Percentiles rank a stretch among this genome's conserved stretches.
phyloP scores from a whole-genome alignment of 2,888 invertebrate species.

The Portevinia maculata region DNA sequence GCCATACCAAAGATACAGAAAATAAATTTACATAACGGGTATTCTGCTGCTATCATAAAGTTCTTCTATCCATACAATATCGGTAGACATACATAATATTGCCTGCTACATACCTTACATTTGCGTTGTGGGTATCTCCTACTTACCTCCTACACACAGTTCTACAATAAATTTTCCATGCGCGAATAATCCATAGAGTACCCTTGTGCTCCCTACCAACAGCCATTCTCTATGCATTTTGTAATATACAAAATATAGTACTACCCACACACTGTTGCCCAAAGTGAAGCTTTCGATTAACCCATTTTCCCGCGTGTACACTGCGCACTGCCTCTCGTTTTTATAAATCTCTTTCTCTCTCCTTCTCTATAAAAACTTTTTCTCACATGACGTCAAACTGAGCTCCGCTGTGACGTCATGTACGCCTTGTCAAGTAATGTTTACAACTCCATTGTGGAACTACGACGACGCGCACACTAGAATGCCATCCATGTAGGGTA shows the following conservation, averaged over 20 bases:
- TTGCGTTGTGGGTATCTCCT: slow-evolving; percentile 47
- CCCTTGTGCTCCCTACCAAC: slow-evolving; percentile 31
- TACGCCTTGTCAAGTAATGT: slow-evolving; percentile 54
- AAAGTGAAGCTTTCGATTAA: slow-evolving; percentile 58
- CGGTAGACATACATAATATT: not conserved
- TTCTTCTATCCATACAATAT: slow-evolving; percentile 27
- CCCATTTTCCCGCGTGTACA: slow-evolving; percentile 61
- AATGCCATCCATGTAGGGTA: slow-evolving; percentile 21
- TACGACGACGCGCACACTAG: not conserved
- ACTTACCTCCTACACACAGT: slow-evolving; percentile 63
- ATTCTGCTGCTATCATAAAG: slow-evolving; percentile 44
- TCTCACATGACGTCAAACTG: slow-evolving; percentile 64
- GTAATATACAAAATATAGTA: slow-evolving; percentile 1
- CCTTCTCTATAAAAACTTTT: slow-evolving; percentile 13
- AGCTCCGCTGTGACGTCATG: slow-evolving; percentile 60
- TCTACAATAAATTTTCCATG: slow-evolving; percentile 17
- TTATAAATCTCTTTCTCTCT: not conserved
- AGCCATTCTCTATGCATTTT: slow-evolving; percentile 22
- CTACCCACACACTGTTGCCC: slow-evolving; percentile 23
- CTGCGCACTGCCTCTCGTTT: not conserved
- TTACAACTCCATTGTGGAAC: slow-evolving; percentile 41
- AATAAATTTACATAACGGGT: slow-evolving; percentile 67
- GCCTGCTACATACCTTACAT: slow-evolving; percentile 33
- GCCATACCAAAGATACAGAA: slow-evolving; percentile 26
- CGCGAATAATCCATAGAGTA: slow-evolving; percentile 22